Conservation (phyloP, 2,113 vertebrate species). For the Rynchops niger region DNA sequence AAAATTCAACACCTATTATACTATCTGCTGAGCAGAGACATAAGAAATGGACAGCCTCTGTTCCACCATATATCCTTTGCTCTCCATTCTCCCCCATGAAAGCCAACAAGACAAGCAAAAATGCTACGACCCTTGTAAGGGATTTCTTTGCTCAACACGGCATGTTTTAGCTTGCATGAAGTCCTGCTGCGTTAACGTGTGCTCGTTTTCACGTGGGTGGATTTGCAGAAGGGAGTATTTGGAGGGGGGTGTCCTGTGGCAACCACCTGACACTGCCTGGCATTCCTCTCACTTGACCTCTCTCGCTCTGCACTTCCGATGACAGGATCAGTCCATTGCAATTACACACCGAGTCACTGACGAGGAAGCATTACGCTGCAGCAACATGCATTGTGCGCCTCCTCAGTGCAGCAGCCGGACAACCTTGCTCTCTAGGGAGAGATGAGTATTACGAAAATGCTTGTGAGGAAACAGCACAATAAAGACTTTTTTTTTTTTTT, state of each 20-base stretch:
- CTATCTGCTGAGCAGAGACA: neutral
- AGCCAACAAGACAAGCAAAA: neutral
- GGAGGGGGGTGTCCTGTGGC: neutral
- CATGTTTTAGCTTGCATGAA: neutral
- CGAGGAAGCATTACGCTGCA: neutral
- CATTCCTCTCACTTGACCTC: neutral
- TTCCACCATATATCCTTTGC: neutral
- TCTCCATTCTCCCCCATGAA: neutral
- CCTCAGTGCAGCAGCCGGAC: neutral
- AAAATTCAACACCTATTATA: neutral
- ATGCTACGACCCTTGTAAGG: neutral
- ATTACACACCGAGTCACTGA: neutral
- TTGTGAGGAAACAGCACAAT: neutral
- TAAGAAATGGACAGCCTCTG: neutral
- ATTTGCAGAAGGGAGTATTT: neutral
- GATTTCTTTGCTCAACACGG: neutral
- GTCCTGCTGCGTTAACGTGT: neutral
- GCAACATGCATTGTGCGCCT: fast-evolving
- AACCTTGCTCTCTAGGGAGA: neutral
- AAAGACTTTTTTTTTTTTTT: neutral
- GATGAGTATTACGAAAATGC: neutral
- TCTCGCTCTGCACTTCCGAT: neutral
- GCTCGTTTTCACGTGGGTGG: neutral
- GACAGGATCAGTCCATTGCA: neutral
- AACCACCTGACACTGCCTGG: neutral